Evolutionary conservation across 2,888 invertebrate species (phyloP).

Genomic region (Leptinotarsa peninsularis): DNA sequence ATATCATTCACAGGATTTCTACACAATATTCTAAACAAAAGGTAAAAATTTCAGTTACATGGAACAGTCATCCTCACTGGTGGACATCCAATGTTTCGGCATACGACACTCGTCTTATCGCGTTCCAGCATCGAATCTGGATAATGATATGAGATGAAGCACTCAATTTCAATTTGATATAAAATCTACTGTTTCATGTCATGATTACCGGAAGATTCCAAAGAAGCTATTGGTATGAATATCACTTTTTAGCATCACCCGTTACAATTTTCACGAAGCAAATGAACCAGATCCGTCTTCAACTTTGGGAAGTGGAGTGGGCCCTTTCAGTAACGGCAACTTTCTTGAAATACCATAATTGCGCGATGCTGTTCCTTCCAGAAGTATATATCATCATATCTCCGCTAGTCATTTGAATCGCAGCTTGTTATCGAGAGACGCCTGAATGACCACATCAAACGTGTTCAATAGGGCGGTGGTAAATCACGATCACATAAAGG

Average conservation of each 20-base stretch:
- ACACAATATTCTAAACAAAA: no score
- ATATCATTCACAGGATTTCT: no score
- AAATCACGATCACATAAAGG: constrained; percentile 48
- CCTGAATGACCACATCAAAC: constrained; percentile 43
- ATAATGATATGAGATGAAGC: no score
- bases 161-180: no score
- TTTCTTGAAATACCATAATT: constrained; percentile 12
- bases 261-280: background rate
- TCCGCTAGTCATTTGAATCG: constrained; percentile 39
- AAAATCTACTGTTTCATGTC: background rate
- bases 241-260: background rate
- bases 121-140: no score
- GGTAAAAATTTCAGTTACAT: no score
- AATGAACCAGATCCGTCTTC: background rate
- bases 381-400: constrained; percentile 15
- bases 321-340: constrained; percentile 13
- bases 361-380: constrained; percentile 10
- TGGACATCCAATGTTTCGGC: no score
- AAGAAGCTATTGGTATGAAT: no score
- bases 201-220: background rate
- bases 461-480: constrained; percentile 48
- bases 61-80: no score
- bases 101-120: no score
- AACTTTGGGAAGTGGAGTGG: background rate
- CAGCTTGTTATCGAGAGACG: constrained; percentile 49